Base-by-base conservation (phyloP, 2,797 vertebrate genomes). In the Xyrichtys novacula region DNA sequence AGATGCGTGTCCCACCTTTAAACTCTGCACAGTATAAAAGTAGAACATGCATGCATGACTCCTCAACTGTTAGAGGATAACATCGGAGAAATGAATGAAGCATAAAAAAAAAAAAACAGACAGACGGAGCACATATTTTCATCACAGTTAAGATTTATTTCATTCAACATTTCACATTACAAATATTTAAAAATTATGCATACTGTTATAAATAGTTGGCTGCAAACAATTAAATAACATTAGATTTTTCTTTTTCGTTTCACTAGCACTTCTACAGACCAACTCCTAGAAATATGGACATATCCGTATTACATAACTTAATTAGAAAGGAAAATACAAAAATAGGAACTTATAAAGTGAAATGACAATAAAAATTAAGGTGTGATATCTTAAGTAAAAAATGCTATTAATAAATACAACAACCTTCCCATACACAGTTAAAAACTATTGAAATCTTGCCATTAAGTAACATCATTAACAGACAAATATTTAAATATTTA, bases 151-250 rank as follows among this genome's bases (percentile, higher is more conserved):
- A 97, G 96, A 97, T 99, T 95, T 98, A 99, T 99, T 97, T 99
- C 98, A 99, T 99, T 99, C 97, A 99, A 99, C 98, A 97, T 98
- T 97, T 99, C 98, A 99, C 98, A 98, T 99, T 99, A 99, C 98
- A 99, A 99, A 99, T 99, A 99, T 99, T 99, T 97, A 98, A 99
- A 99, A 99, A 99, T 98, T 98, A 99, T 98, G 97, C 97, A 99
- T 98, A 99, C 97, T 97, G 96, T 98, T 99, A 99, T 99, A 99
- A 99, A 99, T 99, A 99, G 98, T 99, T 98, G 98, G 98, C 98
- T 98, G 97, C 97, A 98, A 99, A 99, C 98, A 98, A 98, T 99
- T 99, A 98, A 99, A 99, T 98, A 99, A 99, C 98, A 99, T 98
- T 98, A 99, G 97, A 94, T 95, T 95, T 94, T 93, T 97, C 96